Percentiles rank a stretch among this genome's conserved stretches.
Evolutionary conservation across 2,888 invertebrate genomes (phyloP).

Genomic region (Parnassius orleans): DNA sequence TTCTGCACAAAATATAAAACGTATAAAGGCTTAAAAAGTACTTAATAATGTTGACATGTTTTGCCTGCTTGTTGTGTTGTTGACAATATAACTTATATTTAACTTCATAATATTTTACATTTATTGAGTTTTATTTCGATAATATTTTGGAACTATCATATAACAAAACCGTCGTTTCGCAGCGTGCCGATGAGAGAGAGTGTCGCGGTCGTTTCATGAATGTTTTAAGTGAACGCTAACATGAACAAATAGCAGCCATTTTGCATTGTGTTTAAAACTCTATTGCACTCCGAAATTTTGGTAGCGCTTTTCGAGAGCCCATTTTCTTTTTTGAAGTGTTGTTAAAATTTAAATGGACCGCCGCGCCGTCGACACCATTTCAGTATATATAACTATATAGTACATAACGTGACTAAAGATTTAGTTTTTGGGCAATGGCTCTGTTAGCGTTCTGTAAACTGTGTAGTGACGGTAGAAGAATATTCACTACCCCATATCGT

Average conservation of each 20-base stretch:
- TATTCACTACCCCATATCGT: no score
- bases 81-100: no score
- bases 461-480: no score
- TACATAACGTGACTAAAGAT: no score
- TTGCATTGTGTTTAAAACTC: background rate
- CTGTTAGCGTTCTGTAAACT: no score
- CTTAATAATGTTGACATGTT: background rate
- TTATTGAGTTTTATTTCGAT: no score
- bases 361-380: no score
- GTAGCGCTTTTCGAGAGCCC: background rate
- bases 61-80: background rate
- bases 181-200: background rate
- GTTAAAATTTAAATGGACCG: background rate
- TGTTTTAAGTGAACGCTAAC: slow-evolving; percentile 6
- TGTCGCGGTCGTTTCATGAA: slow-evolving; percentile 10
- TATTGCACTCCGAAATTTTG: background rate
- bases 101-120: no score
- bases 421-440: no score
- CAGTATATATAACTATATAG: no score
- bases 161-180: background rate
- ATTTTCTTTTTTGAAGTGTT: background rate
- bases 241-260: background rate
- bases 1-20: background rate
- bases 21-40: background rate
- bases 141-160: background rate